Evolutionary conservation across 2,888 invertebrate species (phyloP), one percentile per base, ranked within the genome.

Genomic region (Patella caerulea): DNA sequence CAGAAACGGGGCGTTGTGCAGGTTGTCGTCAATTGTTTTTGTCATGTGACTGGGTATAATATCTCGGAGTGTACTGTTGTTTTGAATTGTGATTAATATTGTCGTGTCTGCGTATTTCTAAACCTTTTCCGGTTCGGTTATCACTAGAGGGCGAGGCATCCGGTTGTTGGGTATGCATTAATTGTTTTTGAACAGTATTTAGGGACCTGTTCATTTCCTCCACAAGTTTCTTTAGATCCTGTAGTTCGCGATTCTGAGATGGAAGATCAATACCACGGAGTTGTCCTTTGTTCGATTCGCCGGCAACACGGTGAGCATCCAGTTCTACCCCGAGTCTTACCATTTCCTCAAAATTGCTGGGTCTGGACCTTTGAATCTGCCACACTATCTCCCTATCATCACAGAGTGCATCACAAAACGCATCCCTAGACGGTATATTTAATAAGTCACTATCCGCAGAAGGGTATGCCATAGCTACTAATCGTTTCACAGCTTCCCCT

Each of bases 341-440:
- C n/a, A 24, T 24, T 19, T 65, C 65, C 65, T 65, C 65, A 7
- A 65, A n/a, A 65, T 65, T 65, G n/a, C 19, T 65, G 2, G 65
- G 59, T 59, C n/a, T 65, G n/a, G 65, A 19, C 24, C 65, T 65
- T 24, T 65, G 65, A 65, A 65, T 65, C 65, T 65, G 65, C 65
- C 65, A 65, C 65, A 65, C 65, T 19, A 65, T 65, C 0, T 65
- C 2, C 17, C 65, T n/a, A 65, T 65, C 65, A n/a, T 65, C 65
- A 65, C 65, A 65, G 2, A 65, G 19, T 19, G 65, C 65, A 65
- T 65, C 65, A 65, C 65, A 65, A 65, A 65, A 5, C n/a, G 65
- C 65, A 65, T 65, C 65, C 5, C 19, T 65, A 19, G n/a, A n/a
- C 1, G 19, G 24, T 11, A 17, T 65, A 19, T 65, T n/a, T 2